These are phyloP conservation scores for Meiosimyza platycephala DNA, from an alignment of 2,888 invertebrate genomes.

Conservation along the genomic window DNA sequence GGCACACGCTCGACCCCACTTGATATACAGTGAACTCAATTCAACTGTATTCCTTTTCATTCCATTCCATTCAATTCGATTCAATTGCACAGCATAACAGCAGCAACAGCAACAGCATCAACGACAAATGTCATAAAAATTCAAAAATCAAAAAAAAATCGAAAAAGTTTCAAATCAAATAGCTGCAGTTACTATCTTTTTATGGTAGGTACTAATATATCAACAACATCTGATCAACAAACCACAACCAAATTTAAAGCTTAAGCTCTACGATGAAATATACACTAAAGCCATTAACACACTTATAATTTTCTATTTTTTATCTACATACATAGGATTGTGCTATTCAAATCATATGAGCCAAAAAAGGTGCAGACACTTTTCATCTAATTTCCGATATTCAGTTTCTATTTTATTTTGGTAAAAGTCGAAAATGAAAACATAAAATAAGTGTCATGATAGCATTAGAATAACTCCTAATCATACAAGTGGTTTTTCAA, in stretches of 20 bases:
- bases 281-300: no score
- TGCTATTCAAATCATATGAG: no score
- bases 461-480: slow-evolving; percentile 46
- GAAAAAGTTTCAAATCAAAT: neutral
- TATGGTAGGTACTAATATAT: neutral
- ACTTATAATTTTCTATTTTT: no score
- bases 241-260: no score
- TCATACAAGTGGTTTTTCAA: slow-evolving; percentile 57
- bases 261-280: no score
- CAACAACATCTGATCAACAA: no score
- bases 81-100: slow-evolving; percentile 24
- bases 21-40: slow-evolving; percentile 34
- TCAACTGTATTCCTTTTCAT: neutral
- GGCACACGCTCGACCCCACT: slow-evolving; percentile 39
- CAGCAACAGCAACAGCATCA: slow-evolving; percentile 17
- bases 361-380: no score
- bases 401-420: no score
- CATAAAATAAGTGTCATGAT: neutral
- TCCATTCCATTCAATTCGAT: slow-evolving; percentile 17
- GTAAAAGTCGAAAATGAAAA: no score
- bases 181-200: slow-evolving; percentile 27
- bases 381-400: no score
- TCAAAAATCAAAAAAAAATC: slow-evolving; percentile 19
- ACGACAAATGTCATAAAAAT: slow-evolving; percentile 26
- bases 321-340: no score